A percentile compares a stretch with the other conserved stretches of the same genome.
Conservation (phyloP, 2,888 invertebrate species). For the Calameuta idolon region DNA sequence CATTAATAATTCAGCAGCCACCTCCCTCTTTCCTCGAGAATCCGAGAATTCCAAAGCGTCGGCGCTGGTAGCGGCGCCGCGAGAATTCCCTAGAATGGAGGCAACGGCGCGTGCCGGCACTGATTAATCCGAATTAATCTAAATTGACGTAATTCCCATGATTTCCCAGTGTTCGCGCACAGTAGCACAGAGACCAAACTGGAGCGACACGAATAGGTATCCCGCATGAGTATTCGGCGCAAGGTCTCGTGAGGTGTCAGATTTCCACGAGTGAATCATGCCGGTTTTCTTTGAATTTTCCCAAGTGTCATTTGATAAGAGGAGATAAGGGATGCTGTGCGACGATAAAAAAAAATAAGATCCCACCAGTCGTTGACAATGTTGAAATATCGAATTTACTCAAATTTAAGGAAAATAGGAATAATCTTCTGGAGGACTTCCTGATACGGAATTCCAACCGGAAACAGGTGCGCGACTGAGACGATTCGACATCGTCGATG, state of each 20-base stretch:
- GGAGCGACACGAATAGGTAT: constrained; percentile 24
- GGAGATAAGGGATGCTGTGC: background rate
- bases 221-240: background rate
- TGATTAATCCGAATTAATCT: constrained; percentile 43
- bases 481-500: constrained; percentile 26
- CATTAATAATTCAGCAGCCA: background rate
- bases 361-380: background rate
- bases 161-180: constrained; percentile 27
- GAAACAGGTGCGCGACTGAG: background rate
- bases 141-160: constrained; percentile 40
- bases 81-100: background rate
- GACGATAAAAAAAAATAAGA: background rate
- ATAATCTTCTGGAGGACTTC: background rate
- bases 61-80: background rate
- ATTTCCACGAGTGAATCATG: background rate
- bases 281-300: background rate
- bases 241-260: background rate
- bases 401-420: background rate
- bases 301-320: background rate
- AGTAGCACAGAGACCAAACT: constrained; percentile 26
- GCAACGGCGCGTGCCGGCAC: constrained; percentile 13
- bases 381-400: background rate
- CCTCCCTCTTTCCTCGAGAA: background rate
- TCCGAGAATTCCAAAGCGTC: background rate
- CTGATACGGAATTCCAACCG: background rate